Conservation (phyloP, 2,888 invertebrate genomes). For the Apamea epomidion region DNA sequence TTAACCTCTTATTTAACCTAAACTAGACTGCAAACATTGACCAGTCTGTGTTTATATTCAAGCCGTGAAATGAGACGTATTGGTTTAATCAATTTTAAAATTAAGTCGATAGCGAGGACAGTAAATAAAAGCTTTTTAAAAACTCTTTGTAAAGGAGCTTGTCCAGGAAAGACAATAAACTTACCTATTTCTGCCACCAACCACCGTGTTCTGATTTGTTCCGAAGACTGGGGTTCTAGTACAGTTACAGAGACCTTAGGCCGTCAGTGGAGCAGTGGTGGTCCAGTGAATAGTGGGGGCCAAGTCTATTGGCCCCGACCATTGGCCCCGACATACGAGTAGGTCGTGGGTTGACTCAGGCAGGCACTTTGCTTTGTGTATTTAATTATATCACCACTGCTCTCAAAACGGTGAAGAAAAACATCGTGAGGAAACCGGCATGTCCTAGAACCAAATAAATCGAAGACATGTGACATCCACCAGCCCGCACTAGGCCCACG, state of each 20-base stretch:
- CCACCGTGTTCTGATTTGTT: neutral
- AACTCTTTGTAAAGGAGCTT: no score
- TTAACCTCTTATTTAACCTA: slow-evolving; percentile 9
- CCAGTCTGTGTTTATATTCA: slow-evolving; percentile 22
- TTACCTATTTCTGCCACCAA: no score
- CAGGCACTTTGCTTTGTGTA: no score
- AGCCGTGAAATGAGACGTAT: neutral
- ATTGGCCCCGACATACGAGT: neutral
- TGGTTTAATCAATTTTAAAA: neutral
- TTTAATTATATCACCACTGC: no score
- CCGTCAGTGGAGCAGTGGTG: neutral
- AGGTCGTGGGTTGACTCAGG: neutral
- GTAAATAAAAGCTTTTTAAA: no score
- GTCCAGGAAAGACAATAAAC: neutral
- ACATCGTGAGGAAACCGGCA: no score
- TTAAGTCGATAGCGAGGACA: neutral
- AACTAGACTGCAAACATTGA: neutral
- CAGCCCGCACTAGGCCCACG: no score
- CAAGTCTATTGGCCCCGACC: no score
- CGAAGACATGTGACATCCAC: no score
- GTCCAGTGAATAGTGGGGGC: no score
- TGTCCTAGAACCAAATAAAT: no score
- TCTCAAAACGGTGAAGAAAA: neutral
- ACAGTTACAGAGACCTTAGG: neutral
- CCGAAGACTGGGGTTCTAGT: neutral